Conservation (phyloP, 2,113 vertebrate species). For the Pholis gunnellus region DNA sequence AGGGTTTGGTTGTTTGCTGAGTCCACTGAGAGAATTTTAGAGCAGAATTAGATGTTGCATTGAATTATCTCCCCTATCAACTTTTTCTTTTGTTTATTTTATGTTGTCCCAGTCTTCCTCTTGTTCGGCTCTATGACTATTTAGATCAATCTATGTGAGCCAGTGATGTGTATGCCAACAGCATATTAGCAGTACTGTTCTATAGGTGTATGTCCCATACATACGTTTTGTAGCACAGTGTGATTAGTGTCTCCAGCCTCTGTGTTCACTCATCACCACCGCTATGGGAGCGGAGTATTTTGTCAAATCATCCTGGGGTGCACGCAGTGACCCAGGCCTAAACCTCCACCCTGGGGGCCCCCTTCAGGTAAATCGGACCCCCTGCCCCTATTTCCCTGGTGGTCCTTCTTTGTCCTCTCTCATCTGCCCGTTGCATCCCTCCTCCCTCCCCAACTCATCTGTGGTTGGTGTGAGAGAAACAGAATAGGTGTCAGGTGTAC, state of each 20-base stretch:
- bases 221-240: neutral
- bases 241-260: slow-evolving; percentile 29
- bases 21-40: slow-evolving; percentile 43
- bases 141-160: slow-evolving; percentile 14
- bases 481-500: neutral
- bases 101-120: neutral
- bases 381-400: slow-evolving; percentile 56
- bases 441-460: neutral
- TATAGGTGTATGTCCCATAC: neutral
- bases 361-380: slow-evolving; percentile 45
- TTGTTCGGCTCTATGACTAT: neutral
- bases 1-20: slow-evolving; percentile 52
- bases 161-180: neutral
- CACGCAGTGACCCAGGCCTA: slow-evolving; percentile 59
- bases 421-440: slow-evolving; percentile 42
- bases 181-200: neutral
- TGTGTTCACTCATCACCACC: slow-evolving; percentile 40
- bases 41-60: slow-evolving; percentile 22
- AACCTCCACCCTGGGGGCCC: slow-evolving; percentile 37
- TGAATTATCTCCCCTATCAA: neutral
- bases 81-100: slow-evolving; percentile 20
- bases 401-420: slow-evolving; percentile 71
- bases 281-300: slow-evolving; percentile 27
- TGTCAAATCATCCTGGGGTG: slow-evolving; percentile 57
- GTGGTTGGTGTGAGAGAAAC: slow-evolving; percentile 9